These are phyloP conservation scores for Solen grandis DNA, from an alignment of 1,140 invertebrate genomes.

Conservation along the genomic window DNA sequence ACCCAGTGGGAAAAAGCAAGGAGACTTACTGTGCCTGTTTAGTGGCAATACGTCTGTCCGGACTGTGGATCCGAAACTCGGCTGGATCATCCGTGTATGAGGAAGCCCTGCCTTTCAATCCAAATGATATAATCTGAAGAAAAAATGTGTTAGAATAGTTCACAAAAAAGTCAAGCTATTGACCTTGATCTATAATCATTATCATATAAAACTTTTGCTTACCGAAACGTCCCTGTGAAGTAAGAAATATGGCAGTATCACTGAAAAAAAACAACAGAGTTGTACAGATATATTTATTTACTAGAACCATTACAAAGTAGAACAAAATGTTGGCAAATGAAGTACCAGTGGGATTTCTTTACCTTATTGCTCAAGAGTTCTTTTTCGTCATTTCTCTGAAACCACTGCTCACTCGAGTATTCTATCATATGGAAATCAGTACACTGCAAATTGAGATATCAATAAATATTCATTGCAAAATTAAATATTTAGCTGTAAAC, in stretches of 20 bases:
- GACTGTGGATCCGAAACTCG: slow-evolving; percentile 71
- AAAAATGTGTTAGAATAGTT: too few relatives aligned
- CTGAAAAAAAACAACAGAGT: too few relatives aligned
- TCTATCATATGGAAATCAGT: slow-evolving; percentile 75
- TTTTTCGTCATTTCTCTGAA: slow-evolving; percentile 58
- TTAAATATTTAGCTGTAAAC: not conserved
- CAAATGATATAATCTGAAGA: slow-evolving; percentile 73
- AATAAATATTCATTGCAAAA: not conserved
- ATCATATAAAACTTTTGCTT: too few relatives aligned
- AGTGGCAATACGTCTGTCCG: slow-evolving; percentile 68
- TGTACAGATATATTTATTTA: too few relatives aligned
- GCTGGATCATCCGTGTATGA: slow-evolving; percentile 64
- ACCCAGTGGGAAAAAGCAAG: too few relatives aligned
- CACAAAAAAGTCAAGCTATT: too few relatives aligned
- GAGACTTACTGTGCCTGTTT: slow-evolving; percentile 74
- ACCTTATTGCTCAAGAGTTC: slow-evolving; percentile 72
- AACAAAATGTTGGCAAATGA: too few relatives aligned
- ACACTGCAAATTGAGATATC: slow-evolving; percentile 69
- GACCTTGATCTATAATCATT: too few relatives aligned
- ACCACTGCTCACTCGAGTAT: slow-evolving; percentile 76
- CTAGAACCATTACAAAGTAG: too few relatives aligned
- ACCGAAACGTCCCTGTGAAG: too few relatives aligned
- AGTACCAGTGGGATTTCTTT: too few relatives aligned
- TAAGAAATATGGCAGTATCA: too few relatives aligned
- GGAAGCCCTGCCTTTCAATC: slow-evolving; percentile 69